A percentile compares a stretch with the other conserved stretches of the same genome.
Evolutionary conservation across 2,113 vertebrate species (phyloP).

Genomic region (Sclerurus mexicanus): DNA sequence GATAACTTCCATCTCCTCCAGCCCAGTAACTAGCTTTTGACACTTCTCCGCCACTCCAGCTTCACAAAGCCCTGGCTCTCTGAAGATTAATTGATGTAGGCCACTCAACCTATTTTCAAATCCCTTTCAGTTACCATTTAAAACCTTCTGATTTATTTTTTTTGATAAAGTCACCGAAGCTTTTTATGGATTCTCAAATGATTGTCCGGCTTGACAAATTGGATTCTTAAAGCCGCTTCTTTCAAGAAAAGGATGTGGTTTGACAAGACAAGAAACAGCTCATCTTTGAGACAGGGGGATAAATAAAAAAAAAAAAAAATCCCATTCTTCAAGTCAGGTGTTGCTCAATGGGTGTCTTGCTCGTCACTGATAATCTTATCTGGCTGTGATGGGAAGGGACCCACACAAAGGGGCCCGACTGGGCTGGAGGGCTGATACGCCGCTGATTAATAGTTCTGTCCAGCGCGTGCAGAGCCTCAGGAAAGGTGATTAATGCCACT

Average conservation of each 20-base stretch:
- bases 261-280: slow-evolving; percentile 85
- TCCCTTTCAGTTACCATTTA: slow-evolving; percentile 71
- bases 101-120: slow-evolving; percentile 74
- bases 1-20: slow-evolving; percentile 8
- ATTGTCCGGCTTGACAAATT: slow-evolving; percentile 85
- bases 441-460: slow-evolving; percentile 85
- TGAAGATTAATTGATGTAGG: slow-evolving; percentile 80
- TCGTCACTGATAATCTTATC: slow-evolving; percentile 91
- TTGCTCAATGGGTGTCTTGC: slow-evolving; percentile 77
- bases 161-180: slow-evolving; percentile 80
- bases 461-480: slow-evolving; percentile 61
- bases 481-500: slow-evolving; percentile 83
- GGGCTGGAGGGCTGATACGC: slow-evolving; percentile 76
- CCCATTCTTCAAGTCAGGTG: slow-evolving; percentile 70
- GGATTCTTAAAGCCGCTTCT: slow-evolving; percentile 80
- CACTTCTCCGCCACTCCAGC: slow-evolving; percentile 50
- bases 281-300: slow-evolving; percentile 79
- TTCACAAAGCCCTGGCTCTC: slow-evolving; percentile 62
- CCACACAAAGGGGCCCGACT: slow-evolving; percentile 79
- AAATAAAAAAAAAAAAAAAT: slow-evolving; percentile 76
- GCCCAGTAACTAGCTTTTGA: slow-evolving; percentile 41
- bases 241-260: slow-evolving; percentile 79
- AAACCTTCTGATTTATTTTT: slow-evolving; percentile 77
- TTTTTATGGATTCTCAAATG: slow-evolving; percentile 79
- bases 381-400: slow-evolving; percentile 80